Evolutionary conservation across 2,888 invertebrate species (phyloP).

Genomic region (Macrostomum cliftonense): DNA sequence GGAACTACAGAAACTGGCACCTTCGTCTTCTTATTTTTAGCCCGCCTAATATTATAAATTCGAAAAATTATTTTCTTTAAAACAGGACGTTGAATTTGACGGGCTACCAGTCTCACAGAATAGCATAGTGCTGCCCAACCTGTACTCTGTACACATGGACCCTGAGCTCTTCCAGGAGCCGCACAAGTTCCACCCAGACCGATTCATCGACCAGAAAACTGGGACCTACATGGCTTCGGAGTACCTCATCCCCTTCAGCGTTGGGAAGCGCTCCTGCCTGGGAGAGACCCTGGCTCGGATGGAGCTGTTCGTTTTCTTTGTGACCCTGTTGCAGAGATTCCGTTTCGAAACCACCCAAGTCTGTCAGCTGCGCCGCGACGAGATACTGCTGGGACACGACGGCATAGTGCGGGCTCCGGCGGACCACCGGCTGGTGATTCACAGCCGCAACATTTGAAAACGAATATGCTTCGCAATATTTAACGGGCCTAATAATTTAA

Average conservation of each 20-base stretch:
- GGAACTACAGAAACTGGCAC: no score
- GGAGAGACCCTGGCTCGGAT: slow-evolving; percentile 7
- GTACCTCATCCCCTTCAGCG: slow-evolving; percentile 5
- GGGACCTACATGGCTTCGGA: slow-evolving; percentile 2
- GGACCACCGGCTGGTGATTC: no score
- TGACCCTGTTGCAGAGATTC: slow-evolving; percentile 3
- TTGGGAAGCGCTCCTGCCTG: slow-evolving; percentile 6
- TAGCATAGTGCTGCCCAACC: slow-evolving; percentile 15
- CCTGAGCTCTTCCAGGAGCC: slow-evolving; percentile 17
- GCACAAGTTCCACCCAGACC: slow-evolving; percentile 17
- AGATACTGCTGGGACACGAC: no score
- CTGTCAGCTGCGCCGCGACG: no score
- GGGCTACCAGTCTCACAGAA: slow-evolving; percentile 23
- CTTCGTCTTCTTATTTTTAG: no score
- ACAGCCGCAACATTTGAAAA: no score
- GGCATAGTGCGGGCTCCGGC: no score
- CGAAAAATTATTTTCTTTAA: no score
- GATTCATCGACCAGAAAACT: slow-evolving; percentile 15
- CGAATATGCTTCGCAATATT: no score
- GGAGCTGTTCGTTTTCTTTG: slow-evolving; percentile 7
- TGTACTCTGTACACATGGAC: slow-evolving; percentile 18
- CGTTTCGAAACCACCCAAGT: no score
- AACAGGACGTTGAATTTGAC: slow-evolving; percentile 17
- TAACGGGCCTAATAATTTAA: no score
- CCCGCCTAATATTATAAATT: no score